These are phyloP conservation scores for Neoaliturus tenellus DNA, from an alignment of 2,888 invertebrate genomes.

Conservation along the genomic window DNA sequence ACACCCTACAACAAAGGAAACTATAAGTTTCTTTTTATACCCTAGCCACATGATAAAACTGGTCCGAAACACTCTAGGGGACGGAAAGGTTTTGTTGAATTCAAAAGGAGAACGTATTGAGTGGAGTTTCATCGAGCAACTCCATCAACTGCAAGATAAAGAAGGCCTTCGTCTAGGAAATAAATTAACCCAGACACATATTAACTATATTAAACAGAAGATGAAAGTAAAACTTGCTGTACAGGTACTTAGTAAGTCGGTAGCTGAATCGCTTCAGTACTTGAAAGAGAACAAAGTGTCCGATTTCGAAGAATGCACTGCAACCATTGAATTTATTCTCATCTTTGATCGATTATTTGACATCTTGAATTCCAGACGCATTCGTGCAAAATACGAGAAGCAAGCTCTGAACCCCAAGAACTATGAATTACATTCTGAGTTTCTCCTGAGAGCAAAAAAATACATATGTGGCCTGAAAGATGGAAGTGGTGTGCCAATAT, in stretches of 20 bases:
- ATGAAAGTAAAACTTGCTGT: conserved; percentile 64
- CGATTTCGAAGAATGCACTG: conserved; percentile 61
- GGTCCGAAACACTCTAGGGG: conserved; percentile 66
- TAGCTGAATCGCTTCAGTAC: conserved; percentile 59
- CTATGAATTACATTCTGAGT: conserved; percentile 38
- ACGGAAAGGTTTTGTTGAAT: conserved; percentile 60
- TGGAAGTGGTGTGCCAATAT: conserved; percentile 16
- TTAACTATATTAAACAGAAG: conserved; percentile 63
- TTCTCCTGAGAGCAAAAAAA: conserved; percentile 33
- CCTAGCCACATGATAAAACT: conserved; percentile 67
- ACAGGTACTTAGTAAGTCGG: conserved; percentile 61
- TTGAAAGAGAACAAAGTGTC: conserved; percentile 55
- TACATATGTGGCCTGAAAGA: conserved; percentile 35
- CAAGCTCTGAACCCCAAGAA: conserved; percentile 42
- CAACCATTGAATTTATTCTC: conserved; percentile 58
- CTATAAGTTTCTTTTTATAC: conserved; percentile 56
- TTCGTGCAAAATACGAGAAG: conserved; percentile 49
- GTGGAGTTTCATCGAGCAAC: conserved; percentile 64
- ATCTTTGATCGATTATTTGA: conserved; percentile 53
- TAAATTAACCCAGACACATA: conserved; percentile 62
- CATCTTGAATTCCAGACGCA: conserved; percentile 54
- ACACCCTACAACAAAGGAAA: conserved; percentile 49
- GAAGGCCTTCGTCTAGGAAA: conserved; percentile 65
- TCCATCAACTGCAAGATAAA: conserved; percentile 64
- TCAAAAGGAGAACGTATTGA: conserved; percentile 57